Evolutionary conservation across 2,113 vertebrate genomes (phyloP).

Genomic region (Osmerus eperlanus): DNA sequence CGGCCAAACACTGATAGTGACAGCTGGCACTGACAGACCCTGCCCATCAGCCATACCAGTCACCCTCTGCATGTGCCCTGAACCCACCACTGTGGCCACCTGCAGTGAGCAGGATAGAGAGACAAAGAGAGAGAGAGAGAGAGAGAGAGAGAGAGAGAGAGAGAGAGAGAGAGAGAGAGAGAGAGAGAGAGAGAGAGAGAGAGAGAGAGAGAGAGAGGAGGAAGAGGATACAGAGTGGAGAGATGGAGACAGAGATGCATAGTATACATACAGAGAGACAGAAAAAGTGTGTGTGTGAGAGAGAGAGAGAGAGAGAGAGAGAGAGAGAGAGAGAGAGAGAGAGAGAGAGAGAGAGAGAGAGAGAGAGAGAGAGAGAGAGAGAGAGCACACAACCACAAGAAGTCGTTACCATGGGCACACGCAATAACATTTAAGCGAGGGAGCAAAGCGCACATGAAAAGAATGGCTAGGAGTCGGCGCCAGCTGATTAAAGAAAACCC

Average conservation of each 20-base stretch:
- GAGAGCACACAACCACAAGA: not conserved
- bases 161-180: not conserved
- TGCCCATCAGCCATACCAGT: constrained; percentile 15
- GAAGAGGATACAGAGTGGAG: no score
- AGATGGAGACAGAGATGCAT: no score
- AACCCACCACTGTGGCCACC: constrained; percentile 3
- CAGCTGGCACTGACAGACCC: constrained; percentile 40
- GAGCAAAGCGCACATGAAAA: not conserved
- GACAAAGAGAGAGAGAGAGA: not conserved
- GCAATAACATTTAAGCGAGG: not conserved
- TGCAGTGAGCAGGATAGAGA: constrained; percentile 2
- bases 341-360: constrained; percentile 6
- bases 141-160: not conserved
- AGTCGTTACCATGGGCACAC: not conserved
- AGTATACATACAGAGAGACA: no score
- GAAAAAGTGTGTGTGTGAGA: no score
- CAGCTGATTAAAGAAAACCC: not conserved
- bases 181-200: not conserved
- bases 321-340: not conserved
- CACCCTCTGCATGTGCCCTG: constrained; percentile 21
- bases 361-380: not conserved
- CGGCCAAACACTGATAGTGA: constrained; percentile 41
- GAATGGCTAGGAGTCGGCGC: not conserved
- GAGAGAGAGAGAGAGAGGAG: no score
- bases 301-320: constrained; percentile 8